These are phyloP conservation scores for Acanthiza pusilla DNA, from an alignment of 2,797 vertebrate species.

Conservation along the genomic window DNA sequence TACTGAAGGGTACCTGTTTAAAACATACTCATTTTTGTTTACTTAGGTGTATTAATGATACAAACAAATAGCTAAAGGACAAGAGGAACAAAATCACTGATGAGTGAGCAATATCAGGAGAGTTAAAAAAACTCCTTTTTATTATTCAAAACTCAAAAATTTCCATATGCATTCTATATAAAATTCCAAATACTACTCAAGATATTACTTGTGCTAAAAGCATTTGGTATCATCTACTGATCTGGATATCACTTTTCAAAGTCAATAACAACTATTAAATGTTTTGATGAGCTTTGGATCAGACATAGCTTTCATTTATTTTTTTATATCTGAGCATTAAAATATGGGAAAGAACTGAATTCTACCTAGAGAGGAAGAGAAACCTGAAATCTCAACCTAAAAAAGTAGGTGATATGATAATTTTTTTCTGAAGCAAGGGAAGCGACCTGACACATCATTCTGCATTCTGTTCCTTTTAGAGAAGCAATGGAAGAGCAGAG, in stretches of 20 bases:
- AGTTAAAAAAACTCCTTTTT: neutral
- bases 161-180: neutral
- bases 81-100: neutral
- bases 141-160: neutral
- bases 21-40: neutral
- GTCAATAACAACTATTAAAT: neutral
- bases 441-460: neutral
- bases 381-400: neutral
- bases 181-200: neutral
- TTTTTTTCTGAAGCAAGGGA: neutral
- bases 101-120: neutral
- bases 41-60: neutral
- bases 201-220: neutral
- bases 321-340: neutral
- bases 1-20: conserved; percentile 93
- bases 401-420: neutral
- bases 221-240: neutral
- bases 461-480: neutral
- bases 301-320: neutral
- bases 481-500: neutral
- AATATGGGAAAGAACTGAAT: neutral
- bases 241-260: neutral
- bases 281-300: neutral
- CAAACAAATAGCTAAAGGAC: neutral
- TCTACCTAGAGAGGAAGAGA: neutral